Percentiles rank a stretch among this genome's conserved stretches.
phyloP scores from a whole-genome alignment of 2,113 vertebrate genomes.

The Zingel zingel region DNA sequence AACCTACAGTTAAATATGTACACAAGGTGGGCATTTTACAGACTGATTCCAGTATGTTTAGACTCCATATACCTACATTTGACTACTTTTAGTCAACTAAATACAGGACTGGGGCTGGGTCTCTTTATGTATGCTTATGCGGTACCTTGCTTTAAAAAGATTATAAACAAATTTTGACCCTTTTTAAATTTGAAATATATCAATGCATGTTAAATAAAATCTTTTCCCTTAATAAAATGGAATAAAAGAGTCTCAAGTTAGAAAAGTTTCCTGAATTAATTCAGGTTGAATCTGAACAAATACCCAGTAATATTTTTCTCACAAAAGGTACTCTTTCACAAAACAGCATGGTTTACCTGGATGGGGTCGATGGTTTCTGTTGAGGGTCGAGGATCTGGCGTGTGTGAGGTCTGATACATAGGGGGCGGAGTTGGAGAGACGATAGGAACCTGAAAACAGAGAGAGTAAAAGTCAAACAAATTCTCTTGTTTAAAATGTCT shows the following conservation, averaged over 20 bases:
- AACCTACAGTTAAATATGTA: neutral
- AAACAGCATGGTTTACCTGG: constrained; percentile 85
- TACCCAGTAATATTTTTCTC: neutral
- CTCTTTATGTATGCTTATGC: neutral
- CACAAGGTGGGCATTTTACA: neutral
- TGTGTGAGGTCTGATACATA: constrained; percentile 92
- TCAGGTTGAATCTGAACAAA: neutral
- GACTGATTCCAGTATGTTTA: neutral
- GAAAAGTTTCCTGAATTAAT: neutral
- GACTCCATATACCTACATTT: neutral
- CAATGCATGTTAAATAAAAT: neutral
- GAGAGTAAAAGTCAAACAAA: neutral
- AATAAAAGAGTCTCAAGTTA: neutral
- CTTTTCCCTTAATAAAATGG: too few relatives aligned
- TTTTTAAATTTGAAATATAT: neutral
- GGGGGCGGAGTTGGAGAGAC: constrained; percentile 91
- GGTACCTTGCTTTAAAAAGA: neutral
- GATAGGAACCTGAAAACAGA: constrained; percentile 86
- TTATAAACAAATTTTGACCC: neutral
- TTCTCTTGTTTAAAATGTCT: neutral
- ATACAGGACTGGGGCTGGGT: neutral
- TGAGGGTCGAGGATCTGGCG: constrained; percentile 89
- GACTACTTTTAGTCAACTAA: neutral
- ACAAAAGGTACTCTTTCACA: neutral
- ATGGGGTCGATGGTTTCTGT: constrained; percentile 92